A percentile compares a stretch with the other conserved stretches of the same genome.
These are phyloP conservation scores for Plotosus lineatus DNA, from an alignment of 2,113 vertebrate genomes.

Conservation along the genomic window DNA sequence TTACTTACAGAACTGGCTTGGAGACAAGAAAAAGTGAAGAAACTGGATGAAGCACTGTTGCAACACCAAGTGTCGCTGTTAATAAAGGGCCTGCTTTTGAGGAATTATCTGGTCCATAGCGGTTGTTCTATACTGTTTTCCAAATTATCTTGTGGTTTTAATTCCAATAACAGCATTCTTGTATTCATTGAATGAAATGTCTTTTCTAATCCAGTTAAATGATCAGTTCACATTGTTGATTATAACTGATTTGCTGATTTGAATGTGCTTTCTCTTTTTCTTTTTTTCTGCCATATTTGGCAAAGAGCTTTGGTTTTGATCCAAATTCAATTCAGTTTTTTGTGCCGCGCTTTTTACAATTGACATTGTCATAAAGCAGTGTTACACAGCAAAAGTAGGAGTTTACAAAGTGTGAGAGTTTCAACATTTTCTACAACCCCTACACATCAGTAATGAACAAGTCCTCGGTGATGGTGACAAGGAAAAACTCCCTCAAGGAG, in stretches of 20 bases:
- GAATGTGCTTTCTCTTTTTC: background rate
- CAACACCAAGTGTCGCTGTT: slow-evolving; percentile 58
- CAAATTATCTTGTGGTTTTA: slow-evolving; percentile 17
- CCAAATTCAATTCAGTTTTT: too few relatives aligned
- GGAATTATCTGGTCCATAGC: background rate
- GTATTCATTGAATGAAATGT: background rate
- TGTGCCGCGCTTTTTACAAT: too few relatives aligned
- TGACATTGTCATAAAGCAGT: too few relatives aligned
- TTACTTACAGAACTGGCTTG: slow-evolving; percentile 46
- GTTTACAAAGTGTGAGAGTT: too few relatives aligned
- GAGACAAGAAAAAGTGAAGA: slow-evolving; percentile 39
- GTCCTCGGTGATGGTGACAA: too few relatives aligned
- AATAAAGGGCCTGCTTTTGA: slow-evolving; percentile 52
- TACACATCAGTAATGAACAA: too few relatives aligned
- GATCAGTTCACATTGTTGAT: slow-evolving; percentile 8
- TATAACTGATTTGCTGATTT: background rate
- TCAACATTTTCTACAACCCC: too few relatives aligned
- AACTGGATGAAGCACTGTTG: slow-evolving; percentile 62
- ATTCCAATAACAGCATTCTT: slow-evolving; percentile 13
- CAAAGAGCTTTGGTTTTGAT: background rate
- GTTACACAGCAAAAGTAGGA: too few relatives aligned
- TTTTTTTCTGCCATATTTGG: background rate
- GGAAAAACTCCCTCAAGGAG: too few relatives aligned
- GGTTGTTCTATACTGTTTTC: background rate
- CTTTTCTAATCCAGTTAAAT: slow-evolving; percentile 12